These are phyloP conservation scores for Zeuzera pyrina DNA, from an alignment of 2,888 invertebrate genomes.

Conservation along the genomic window DNA sequence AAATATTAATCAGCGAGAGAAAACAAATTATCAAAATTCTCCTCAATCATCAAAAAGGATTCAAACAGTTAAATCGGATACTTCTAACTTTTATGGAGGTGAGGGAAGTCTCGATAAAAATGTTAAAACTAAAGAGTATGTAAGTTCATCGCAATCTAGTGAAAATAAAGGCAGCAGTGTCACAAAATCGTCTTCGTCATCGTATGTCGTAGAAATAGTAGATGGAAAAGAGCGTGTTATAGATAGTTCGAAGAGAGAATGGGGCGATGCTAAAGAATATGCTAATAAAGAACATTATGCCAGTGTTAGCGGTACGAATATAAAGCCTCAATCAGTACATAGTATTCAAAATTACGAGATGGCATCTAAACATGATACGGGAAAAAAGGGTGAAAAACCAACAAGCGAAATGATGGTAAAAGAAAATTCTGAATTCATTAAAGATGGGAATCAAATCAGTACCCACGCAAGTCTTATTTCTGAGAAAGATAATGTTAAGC, in stretches of 20 bases:
- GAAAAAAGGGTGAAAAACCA: slow-evolving; percentile 63
- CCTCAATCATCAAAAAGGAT: slow-evolving; percentile 37
- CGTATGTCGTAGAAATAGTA: slow-evolving; percentile 77
- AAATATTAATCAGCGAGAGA: slow-evolving; percentile 40
- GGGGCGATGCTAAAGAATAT: slow-evolving; percentile 64
- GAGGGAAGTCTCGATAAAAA: slow-evolving; percentile 48
- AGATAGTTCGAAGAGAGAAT: slow-evolving; percentile 73
- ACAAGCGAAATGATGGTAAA: slow-evolving; percentile 45
- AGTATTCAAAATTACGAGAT: slow-evolving; percentile 67
- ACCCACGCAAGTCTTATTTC: slow-evolving; percentile 49
- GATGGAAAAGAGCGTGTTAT: slow-evolving; percentile 76
- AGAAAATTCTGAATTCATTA: slow-evolving; percentile 54
- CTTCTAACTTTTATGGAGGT: slow-evolving; percentile 52
- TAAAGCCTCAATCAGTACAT: slow-evolving; percentile 70
- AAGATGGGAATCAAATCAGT: slow-evolving; percentile 54
- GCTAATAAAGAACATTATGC: slow-evolving; percentile 66
- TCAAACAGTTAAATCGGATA: slow-evolving; percentile 41
- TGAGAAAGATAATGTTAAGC: slow-evolving; percentile 52
- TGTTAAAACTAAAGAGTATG: slow-evolving; percentile 43
- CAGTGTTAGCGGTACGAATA: slow-evolving; percentile 69
- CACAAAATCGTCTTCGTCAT: slow-evolving; percentile 75
- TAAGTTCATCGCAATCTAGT: slow-evolving; percentile 54
- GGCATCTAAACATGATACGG: slow-evolving; percentile 71
- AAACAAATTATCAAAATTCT: slow-evolving; percentile 35
- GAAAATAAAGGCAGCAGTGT: slow-evolving; percentile 70